These are phyloP conservation scores for Tricholauxania praeusta DNA, from an alignment of 2,888 invertebrate species.

Conservation along the genomic window DNA sequence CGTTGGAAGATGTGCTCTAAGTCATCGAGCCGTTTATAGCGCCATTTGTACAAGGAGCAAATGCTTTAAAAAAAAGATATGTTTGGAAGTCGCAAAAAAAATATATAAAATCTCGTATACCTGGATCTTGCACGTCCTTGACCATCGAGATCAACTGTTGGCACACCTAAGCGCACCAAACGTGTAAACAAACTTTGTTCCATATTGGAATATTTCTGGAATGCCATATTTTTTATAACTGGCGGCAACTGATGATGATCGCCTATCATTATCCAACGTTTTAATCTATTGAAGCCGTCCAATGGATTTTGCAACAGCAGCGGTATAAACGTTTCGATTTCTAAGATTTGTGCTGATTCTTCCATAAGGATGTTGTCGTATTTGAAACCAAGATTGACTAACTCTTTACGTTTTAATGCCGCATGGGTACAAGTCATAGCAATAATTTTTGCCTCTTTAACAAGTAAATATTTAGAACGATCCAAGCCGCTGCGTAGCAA, in stretches of 20 bases:
- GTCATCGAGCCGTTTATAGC: conserved; percentile 96
- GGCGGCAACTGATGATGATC: conserved; percentile 99
- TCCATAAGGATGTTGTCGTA: conserved; percentile 99
- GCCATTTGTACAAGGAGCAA: conserved; percentile 95
- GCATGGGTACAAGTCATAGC: conserved; percentile 99
- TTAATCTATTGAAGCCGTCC: conserved; percentile 94
- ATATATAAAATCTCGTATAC: conserved; percentile 32
- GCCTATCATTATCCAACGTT: conserved; percentile 99
- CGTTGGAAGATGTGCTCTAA: conserved; percentile 87
- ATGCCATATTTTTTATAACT: conserved; percentile 99
- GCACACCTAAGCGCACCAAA: conserved; percentile 95
- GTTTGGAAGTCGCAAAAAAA: background rate
- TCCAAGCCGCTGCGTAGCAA: conserved; percentile 94
- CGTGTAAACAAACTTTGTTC: conserved; percentile 98
- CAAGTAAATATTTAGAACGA: conserved; percentile 94
- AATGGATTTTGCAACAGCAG: conserved; percentile 97
- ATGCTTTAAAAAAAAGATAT: conserved; percentile 72
- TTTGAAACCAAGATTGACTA: conserved; percentile 95
- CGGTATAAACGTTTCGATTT: conserved; percentile 99
- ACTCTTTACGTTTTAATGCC: conserved; percentile 93
- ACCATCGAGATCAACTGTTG: conserved; percentile 96
- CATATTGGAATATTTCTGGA: conserved; percentile 99
- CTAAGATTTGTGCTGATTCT: conserved; percentile 98
- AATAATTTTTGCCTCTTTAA: conserved; percentile 99
- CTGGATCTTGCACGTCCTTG: conserved; percentile 92